Evolutionary conservation across 1,140 invertebrate genomes (phyloP).

Genomic region (Zaprionus capensis): DNA sequence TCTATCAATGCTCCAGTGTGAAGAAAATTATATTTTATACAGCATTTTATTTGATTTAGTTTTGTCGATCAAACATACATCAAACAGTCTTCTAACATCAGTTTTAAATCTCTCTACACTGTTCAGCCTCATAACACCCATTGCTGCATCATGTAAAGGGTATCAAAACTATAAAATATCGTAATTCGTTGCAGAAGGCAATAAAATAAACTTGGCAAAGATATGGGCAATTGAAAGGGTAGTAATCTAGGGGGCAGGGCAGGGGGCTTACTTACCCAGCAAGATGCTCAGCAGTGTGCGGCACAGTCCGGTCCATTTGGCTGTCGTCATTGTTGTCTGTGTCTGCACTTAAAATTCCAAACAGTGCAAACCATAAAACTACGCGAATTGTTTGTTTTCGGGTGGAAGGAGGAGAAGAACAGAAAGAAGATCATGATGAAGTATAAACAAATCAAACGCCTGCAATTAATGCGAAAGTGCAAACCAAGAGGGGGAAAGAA

Average conservation of each 20-base stretch:
- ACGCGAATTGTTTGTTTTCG: slow-evolving; percentile 59
- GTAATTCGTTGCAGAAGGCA: slow-evolving; percentile 64
- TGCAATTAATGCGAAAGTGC: slow-evolving; percentile 66
- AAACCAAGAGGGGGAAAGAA: not conserved
- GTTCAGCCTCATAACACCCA: not conserved
- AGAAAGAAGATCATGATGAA: slow-evolving; percentile 15
- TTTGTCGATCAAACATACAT: too few species aligned
- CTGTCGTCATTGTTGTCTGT: slow-evolving; percentile 78
- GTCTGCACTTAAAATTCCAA: slow-evolving; percentile 75
- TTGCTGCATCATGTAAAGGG: not conserved
- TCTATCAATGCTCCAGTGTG: too few species aligned
- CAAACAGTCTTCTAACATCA: too few species aligned
- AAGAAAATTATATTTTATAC: not conserved
- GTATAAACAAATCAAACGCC: slow-evolving; percentile 72
- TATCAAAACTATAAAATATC: slow-evolving; percentile 20
- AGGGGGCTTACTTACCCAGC: slow-evolving; percentile 60
- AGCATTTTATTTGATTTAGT: rapidly evolving
- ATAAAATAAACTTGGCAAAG: slow-evolving; percentile 55
- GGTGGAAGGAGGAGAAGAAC: not conserved
- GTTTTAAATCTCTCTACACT: not conserved
- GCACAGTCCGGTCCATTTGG: slow-evolving; percentile 76
- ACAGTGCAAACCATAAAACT: slow-evolving; percentile 51
- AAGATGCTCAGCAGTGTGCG: slow-evolving; percentile 64
- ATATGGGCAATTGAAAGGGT: not conserved
- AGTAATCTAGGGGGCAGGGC: too few species aligned